These are phyloP conservation scores for Vicugna pacos DNA, from an alignment of 2,113 vertebrate genomes.

Conservation along the genomic window DNA sequence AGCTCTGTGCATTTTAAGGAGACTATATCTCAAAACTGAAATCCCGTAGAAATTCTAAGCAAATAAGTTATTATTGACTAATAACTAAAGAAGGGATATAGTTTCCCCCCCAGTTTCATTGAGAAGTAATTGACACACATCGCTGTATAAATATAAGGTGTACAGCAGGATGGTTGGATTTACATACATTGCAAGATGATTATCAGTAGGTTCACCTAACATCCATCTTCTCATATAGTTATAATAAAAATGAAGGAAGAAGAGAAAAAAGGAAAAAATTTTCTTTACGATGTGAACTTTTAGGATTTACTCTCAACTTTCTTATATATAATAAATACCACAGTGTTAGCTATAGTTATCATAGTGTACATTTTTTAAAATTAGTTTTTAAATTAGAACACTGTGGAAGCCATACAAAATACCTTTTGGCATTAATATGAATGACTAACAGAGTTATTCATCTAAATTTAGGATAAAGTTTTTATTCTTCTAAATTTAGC, in stretches of 20 bases:
- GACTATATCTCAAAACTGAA: not conserved
- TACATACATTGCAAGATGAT: not conserved
- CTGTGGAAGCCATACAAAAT: not conserved
- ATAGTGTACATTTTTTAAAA: not conserved
- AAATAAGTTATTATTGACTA: not conserved
- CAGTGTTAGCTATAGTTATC: not conserved
- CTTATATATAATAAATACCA: not conserved
- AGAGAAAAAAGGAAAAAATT: not conserved
- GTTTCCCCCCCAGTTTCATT: not conserved
- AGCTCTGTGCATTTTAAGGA: not conserved
- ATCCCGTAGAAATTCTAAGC: not conserved
- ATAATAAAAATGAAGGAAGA: not conserved
- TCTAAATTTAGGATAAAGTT: not conserved
- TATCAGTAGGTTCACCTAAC: not conserved
- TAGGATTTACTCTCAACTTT: not conserved
- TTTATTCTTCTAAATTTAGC: constrained; percentile 22
- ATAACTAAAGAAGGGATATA: not conserved
- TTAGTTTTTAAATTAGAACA: not conserved
- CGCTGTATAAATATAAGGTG: not conserved
- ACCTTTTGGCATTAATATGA: not conserved
- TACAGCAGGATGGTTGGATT: not conserved
- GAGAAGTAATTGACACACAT: not conserved
- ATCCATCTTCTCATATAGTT: not conserved
- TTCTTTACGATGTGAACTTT: not conserved
- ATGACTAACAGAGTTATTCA: not conserved